These are phyloP conservation scores for Platypus cylindrus DNA, from an alignment of 2,888 invertebrate genomes.

Conservation along the genomic window DNA sequence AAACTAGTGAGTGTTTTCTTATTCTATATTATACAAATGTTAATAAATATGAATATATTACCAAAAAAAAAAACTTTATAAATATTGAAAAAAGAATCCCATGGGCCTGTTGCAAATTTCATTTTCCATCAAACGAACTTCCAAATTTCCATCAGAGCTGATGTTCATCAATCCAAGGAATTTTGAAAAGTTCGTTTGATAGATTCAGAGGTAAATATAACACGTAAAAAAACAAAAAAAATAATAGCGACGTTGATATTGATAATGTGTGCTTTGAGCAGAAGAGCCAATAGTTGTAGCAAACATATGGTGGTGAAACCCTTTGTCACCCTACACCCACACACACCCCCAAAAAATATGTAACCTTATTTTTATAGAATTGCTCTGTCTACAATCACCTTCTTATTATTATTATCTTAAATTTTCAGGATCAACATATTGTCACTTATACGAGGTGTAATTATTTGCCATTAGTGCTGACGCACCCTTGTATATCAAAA, in stretches of 20 bases:
- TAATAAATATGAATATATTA: slow-evolving; percentile 28
- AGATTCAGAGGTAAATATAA: slow-evolving; percentile 22
- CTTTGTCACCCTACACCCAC: slow-evolving; percentile 36
- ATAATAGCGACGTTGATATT: slow-evolving; percentile 31
- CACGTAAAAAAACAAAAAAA: slow-evolving; percentile 11
- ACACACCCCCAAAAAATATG: slow-evolving; percentile 33
- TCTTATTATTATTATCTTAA: too few species aligned
- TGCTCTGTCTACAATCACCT: too few species aligned
- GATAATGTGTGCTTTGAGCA: slow-evolving; percentile 32
- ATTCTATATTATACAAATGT: slow-evolving; percentile 34
- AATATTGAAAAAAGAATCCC: slow-evolving; percentile 30
- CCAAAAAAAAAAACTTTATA: slow-evolving; percentile 24
- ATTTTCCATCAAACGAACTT: slow-evolving; percentile 26
- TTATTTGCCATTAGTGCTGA: too few species aligned
- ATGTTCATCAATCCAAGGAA: too few species aligned
- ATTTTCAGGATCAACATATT: too few species aligned
- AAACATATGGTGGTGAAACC: slow-evolving; percentile 35
- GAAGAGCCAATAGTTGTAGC: slow-evolving; percentile 36
- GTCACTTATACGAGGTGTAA: too few species aligned
- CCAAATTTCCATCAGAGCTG: too few species aligned
- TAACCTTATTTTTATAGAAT: slow-evolving; percentile 20
- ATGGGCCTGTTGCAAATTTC: slow-evolving; percentile 29
- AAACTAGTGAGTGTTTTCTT: slow-evolving; percentile 22
- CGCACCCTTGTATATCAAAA: too few species aligned
- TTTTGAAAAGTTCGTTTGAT: slow-evolving; percentile 21